These are phyloP conservation scores for Ciconia maguari DNA, from an alignment of 2,113 vertebrate species.

Conservation along the genomic window DNA sequence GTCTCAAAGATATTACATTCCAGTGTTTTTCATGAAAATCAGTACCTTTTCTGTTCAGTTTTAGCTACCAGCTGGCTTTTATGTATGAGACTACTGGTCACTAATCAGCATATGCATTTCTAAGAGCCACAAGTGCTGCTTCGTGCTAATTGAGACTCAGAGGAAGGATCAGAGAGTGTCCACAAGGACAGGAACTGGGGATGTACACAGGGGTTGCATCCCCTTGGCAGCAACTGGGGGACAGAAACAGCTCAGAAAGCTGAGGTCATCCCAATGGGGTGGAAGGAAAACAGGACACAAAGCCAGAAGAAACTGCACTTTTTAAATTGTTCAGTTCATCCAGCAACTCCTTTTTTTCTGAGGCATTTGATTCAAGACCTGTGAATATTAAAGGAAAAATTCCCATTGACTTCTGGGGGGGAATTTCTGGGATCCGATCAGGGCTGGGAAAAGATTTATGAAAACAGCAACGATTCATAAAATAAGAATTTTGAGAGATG, in stretches of 20 bases:
- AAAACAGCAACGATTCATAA: not conserved
- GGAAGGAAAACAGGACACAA: not conserved
- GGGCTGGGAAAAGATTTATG: not conserved
- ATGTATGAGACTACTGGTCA: not conserved
- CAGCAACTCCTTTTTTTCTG: not conserved
- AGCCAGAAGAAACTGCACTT: not conserved
- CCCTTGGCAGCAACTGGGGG: not conserved
- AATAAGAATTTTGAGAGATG: not conserved
- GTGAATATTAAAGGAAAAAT: not conserved
- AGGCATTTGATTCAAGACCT: not conserved
- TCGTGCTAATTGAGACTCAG: not conserved
- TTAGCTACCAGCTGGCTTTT: not conserved
- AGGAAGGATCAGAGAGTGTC: not conserved
- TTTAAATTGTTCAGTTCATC: not conserved
- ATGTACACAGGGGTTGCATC: accelerated
- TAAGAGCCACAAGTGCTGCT: not conserved
- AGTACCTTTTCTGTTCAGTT: not conserved
- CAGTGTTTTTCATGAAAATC: not conserved
- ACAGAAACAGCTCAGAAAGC: not conserved
- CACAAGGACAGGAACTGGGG: not conserved
- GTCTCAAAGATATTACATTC: not conserved
- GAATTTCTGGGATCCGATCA: not conserved
- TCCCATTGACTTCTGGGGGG: not conserved
- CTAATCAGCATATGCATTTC: not conserved
- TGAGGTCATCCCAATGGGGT: not conserved